Percentiles rank a stretch among this genome's conserved stretches.
Conservation (phyloP, 2,113 vertebrate genomes). For the Hepsetus odoe region DNA sequence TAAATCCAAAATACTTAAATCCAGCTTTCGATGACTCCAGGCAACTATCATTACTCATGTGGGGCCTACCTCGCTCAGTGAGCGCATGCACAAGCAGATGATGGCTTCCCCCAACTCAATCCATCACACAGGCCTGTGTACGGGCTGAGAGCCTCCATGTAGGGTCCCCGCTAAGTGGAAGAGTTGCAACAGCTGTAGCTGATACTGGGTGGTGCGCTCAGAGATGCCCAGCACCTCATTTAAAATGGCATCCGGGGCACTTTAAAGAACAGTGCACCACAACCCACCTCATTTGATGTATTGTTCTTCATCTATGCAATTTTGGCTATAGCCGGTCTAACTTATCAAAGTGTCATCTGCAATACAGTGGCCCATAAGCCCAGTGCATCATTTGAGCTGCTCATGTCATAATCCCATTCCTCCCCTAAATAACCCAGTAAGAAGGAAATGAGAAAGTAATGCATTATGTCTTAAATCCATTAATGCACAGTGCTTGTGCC, state of each 20-base stretch:
- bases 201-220: constrained; percentile 40
- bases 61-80: constrained; percentile 52
- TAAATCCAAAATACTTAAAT: constrained; percentile 65
- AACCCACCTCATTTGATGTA: constrained; percentile 46
- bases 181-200: constrained; percentile 59
- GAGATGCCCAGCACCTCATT: constrained; percentile 42
- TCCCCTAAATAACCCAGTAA: constrained; percentile 41
- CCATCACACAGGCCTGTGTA: constrained; percentile 56
- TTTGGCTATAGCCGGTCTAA: constrained; percentile 49
- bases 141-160: constrained; percentile 52
- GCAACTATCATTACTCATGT: constrained; percentile 63
- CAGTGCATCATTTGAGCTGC: constrained; percentile 42
- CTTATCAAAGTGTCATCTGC: constrained; percentile 48
- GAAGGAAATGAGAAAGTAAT: constrained; percentile 41
- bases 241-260: constrained; percentile 44
- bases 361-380: constrained; percentile 33
- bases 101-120: constrained; percentile 55
- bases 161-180: constrained; percentile 59
- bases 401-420: constrained; percentile 30
- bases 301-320: constrained; percentile 44
- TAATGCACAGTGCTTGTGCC: no score
- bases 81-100: constrained; percentile 55
- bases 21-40: constrained; percentile 59
- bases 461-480: no score
- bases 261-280: constrained; percentile 42